phyloP scores from a whole-genome alignment of 2,113 vertebrate species.

The Callorhinus ursinus region DNA sequence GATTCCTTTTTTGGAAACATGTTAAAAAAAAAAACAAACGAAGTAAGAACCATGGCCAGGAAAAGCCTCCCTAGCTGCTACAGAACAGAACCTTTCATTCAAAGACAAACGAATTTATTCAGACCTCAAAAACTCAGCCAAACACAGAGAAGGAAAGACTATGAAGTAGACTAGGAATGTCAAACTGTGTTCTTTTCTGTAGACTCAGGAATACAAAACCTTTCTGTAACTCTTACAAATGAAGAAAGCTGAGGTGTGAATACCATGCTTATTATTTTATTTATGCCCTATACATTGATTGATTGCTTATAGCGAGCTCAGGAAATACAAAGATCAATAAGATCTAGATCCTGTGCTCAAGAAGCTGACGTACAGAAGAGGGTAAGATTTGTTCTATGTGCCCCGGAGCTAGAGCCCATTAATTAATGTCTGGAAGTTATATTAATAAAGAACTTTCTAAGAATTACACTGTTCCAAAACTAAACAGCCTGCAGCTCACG shows the following conservation, averaged over 20 bases:
- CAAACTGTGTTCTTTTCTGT: background rate
- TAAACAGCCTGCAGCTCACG: background rate
- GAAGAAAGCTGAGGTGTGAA: background rate
- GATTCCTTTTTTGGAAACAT: constrained; percentile 39
- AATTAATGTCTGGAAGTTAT: background rate
- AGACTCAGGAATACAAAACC: background rate
- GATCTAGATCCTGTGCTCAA: background rate
- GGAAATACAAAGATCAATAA: background rate
- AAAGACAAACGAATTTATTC: constrained; percentile 55
- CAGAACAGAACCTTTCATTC: constrained; percentile 43
- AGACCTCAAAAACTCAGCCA: constrained; percentile 40
- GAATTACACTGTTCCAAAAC: background rate
- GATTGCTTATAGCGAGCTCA: background rate
- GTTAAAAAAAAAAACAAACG: constrained; percentile 41
- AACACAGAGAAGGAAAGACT: background rate
- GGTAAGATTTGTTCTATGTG: background rate
- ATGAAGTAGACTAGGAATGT: background rate
- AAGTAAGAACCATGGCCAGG: background rate
- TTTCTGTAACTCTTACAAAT: background rate
- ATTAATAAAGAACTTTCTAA: background rate
- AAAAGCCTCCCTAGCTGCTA: constrained; percentile 28
- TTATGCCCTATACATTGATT: background rate
- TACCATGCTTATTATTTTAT: background rate
- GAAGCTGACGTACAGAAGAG: background rate
- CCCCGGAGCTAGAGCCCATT: background rate